Percentiles rank a stretch among this genome's conserved stretches.
Evolutionary conservation across 2,113 vertebrate genomes (phyloP).

Genomic region (Poecile atricapillus): DNA sequence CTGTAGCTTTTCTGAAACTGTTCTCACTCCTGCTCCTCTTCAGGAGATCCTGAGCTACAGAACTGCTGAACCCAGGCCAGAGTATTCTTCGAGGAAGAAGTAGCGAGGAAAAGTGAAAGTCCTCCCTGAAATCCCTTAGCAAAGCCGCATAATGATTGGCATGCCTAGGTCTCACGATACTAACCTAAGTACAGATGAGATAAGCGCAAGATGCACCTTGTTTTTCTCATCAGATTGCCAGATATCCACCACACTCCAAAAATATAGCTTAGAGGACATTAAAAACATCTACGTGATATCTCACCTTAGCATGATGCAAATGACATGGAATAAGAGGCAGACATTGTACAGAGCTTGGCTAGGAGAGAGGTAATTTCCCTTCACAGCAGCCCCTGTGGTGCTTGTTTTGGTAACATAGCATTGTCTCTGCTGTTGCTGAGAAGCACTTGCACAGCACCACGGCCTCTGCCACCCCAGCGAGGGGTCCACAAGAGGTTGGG

Average conservation of each 20-base stretch:
- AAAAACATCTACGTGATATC: not conserved
- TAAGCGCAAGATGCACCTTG: not conserved
- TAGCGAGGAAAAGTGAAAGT: not conserved
- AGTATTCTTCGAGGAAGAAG: not conserved
- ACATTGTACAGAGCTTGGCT: not conserved
- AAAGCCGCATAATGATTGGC: not conserved
- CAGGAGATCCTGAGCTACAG: not conserved
- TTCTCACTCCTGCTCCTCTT: not conserved
- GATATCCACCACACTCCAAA: not conserved
- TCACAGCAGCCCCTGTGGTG: not conserved
- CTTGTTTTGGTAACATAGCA: not conserved
- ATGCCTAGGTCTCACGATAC: not conserved
- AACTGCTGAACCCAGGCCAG: not conserved
- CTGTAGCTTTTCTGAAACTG: not conserved
- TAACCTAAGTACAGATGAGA: not conserved
- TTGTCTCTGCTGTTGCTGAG: not conserved
- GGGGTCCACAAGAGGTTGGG: not conserved
- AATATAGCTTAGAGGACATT: not conserved
- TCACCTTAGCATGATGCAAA: not conserved
- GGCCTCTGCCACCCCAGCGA: not conserved
- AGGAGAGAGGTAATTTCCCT: not conserved
- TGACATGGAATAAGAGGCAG: not conserved
- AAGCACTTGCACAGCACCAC: not conserved
- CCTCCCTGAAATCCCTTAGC: not conserved
- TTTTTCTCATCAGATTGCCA: not conserved